Percentiles rank a stretch among this genome's conserved stretches.
phyloP scores from a whole-genome alignment of 2,797 vertebrate species.

The Enteromius fasciolatus region DNA sequence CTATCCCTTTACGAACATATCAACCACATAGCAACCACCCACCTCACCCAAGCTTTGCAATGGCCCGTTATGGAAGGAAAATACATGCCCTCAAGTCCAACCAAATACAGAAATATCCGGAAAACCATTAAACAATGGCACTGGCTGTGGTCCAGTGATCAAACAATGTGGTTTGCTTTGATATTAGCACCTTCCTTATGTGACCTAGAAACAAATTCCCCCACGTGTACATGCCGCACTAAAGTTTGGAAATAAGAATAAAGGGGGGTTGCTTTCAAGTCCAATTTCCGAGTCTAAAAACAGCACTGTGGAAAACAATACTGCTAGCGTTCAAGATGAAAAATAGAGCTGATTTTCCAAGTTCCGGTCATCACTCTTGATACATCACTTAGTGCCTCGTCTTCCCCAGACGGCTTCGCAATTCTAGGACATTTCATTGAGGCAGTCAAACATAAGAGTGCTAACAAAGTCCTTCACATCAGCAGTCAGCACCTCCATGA shows the following conservation, averaged over 20 bases:
- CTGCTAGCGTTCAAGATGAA: constrained; percentile 66
- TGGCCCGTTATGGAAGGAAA: neutral
- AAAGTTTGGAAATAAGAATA: constrained; percentile 37
- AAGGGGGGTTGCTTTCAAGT: constrained; percentile 36
- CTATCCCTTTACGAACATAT: neutral
- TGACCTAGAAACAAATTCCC: constrained; percentile 56
- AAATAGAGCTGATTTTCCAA: constrained; percentile 67
- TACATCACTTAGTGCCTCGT: constrained; percentile 21
- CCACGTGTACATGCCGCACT: constrained; percentile 49
- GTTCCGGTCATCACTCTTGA: constrained; percentile 34
- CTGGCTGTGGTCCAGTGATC: constrained; percentile 33
- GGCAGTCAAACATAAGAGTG: constrained; percentile 39
- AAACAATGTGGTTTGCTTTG: constrained; percentile 41
- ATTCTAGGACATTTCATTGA: constrained; percentile 37
- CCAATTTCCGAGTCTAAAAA: constrained; percentile 64
- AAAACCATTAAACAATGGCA: constrained; percentile 36
- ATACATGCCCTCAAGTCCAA: constrained; percentile 33
- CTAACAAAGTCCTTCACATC: constrained; percentile 58
- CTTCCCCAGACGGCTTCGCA: constrained; percentile 18
- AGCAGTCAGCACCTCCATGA: constrained; percentile 41
- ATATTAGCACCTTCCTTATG: constrained; percentile 39
- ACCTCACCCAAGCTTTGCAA: neutral
- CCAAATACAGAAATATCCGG: constrained; percentile 22
- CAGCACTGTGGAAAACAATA: constrained; percentile 66
- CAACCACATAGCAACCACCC: neutral